These are phyloP conservation scores for Rotaria socialis DNA, from an alignment of 2,888 invertebrate genomes.

Conservation along the genomic window DNA sequence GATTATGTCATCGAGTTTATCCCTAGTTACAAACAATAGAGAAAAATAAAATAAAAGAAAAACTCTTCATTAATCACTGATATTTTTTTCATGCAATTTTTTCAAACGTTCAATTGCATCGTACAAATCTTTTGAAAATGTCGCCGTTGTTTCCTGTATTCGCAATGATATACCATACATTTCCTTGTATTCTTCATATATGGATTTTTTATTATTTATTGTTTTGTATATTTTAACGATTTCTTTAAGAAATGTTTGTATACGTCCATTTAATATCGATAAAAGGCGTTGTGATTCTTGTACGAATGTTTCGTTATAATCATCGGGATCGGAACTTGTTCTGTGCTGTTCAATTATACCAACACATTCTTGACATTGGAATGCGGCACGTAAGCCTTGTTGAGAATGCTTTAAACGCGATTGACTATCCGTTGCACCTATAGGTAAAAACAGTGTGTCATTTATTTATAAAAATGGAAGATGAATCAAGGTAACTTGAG, in stretches of 20 bases:
- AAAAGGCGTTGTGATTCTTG: conserved; percentile 28
- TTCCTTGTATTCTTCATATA: conserved; percentile 11
- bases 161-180: conserved; percentile 3
- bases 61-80: neutral
- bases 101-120: conserved; percentile 12
- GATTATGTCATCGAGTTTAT: neutral
- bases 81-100: neutral
- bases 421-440: neutral
- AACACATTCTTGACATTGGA: conserved; percentile 20
- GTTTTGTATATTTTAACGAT: neutral
- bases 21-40: neutral
- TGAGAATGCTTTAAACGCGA: conserved; percentile 9
- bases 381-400: conserved; percentile 25
- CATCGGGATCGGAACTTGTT: neutral
- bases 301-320: conserved; percentile 11
- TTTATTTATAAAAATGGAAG: no score
- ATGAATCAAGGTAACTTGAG: no score
- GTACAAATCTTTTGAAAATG: neutral
- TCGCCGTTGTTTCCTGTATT: neutral
- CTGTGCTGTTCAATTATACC: conserved; percentile 22
- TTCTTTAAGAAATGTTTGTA: conserved; percentile 32
- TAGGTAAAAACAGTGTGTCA: neutral
- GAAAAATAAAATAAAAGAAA: no score
- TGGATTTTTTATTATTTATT: neutral
- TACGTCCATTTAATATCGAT: conserved; percentile 20